Base-by-base conservation (phyloP, 1,140 invertebrate species). In the Cotesia chilonis region DNA sequence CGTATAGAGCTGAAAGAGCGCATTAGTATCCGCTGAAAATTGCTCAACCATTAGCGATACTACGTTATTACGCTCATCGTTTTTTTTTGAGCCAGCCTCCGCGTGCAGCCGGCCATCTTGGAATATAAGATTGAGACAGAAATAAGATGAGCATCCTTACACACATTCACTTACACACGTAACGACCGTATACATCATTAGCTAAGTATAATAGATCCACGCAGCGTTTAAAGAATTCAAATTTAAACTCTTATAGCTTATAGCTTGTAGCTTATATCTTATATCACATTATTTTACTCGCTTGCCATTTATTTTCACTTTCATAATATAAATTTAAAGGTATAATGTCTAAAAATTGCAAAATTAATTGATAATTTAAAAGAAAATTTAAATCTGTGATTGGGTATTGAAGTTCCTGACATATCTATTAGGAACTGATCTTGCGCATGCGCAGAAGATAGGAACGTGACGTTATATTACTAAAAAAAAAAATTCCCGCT, bases 21-120 rank as follows among this genome's bases (percentile, higher is more conserved):
- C 82, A 80, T 78, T 84, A 79, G 83, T 84, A 84, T 81, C 78
- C 82, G 77, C 55, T 85, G 80, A 87, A 87, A 47, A 87, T 87
- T 87, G 84, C 84, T 79, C 84, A 79, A 79, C 84, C 84, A 87
- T 87, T 87, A 87, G 84, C 79, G 81, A 86, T 87, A 85, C 84
- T 84, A 83, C 84, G 84, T 86, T 87, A 87, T 87, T 87, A 87
- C 84, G 83, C 70, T 84, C 80, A 82, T 86, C 80, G 79, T 85
- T 85, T 86, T 14, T 14, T 86, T 86, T 85, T 79, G 65, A 77
- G 76, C 77, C 78, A 80, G 74, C 76, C 79, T 81, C 81, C 75
- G 74, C 78, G 79, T 75, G 79, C 77, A 28, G 55, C 60, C 84
- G 79, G 84, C 84, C 85, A 87, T 87, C 81, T 87, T 87, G 84